Evolutionary conservation across 2,888 invertebrate genomes (phyloP).

Genomic region (Ectemnius lituratus): DNA sequence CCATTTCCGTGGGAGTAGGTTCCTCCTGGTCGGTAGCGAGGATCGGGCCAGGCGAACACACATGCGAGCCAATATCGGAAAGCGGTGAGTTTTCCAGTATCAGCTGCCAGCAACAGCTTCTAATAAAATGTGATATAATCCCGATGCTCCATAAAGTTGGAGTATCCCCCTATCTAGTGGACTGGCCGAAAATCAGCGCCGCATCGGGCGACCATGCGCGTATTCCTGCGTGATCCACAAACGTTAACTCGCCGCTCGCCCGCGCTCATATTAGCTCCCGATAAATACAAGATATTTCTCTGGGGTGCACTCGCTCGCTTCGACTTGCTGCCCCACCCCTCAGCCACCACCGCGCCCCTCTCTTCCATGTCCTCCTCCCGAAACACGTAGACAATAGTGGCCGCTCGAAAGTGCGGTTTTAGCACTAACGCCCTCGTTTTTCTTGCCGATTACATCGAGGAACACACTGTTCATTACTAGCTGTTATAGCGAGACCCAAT

Average conservation of each 20-base stretch:
- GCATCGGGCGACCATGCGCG: background rate
- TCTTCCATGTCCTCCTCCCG: background rate
- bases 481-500: no score
- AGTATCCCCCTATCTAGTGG: slow-evolving; percentile 19
- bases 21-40: no score
- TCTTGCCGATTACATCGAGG: slow-evolving; percentile 7
- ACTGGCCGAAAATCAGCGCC: slow-evolving; percentile 26
- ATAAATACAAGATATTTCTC: slow-evolving; percentile 37
- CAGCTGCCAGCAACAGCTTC: slow-evolving; percentile 43
- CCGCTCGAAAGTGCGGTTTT: slow-evolving; percentile 16
- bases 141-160: slow-evolving; percentile 42
- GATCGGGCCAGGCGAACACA: background rate
- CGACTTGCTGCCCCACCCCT: background rate
- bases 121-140: slow-evolving; percentile 55
- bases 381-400: slow-evolving; percentile 10
- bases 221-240: slow-evolving; percentile 22
- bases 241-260: slow-evolving; percentile 1
- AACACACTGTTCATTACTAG: background rate
- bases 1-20: no score
- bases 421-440: slow-evolving; percentile 10
- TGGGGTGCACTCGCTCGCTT: background rate
- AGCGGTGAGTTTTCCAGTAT: slow-evolving; percentile 39
- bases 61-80: slow-evolving; percentile 38
- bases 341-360: no score
- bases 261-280: slow-evolving; percentile 18